A percentile compares a stretch with the other conserved stretches of the same genome.
These are phyloP conservation scores for Propithecus perrieri DNA, from an alignment of 2,797 vertebrate genomes.

Conservation along the genomic window DNA sequence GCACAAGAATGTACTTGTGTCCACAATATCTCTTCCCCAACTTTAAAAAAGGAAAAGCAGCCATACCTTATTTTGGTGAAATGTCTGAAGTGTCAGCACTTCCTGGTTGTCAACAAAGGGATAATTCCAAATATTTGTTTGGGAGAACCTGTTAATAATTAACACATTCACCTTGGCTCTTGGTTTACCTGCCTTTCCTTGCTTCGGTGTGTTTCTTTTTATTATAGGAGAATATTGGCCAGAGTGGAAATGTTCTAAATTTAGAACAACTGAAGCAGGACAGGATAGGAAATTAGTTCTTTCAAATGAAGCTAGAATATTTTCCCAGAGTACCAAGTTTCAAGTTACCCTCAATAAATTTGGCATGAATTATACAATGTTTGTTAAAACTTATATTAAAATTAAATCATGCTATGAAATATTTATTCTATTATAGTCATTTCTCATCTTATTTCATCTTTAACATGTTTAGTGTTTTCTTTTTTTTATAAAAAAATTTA, in stretches of 20 bases:
- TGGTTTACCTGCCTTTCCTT: neutral
- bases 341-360: neutral
- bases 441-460: neutral
- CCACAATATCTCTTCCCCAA: neutral
- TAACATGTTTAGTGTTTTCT: neutral
- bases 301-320: neutral
- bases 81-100: neutral
- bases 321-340: neutral
- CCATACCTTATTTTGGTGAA: neutral
- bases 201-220: neutral
- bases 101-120: neutral
- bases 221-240: neutral
- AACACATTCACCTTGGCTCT: neutral
- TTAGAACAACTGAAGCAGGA: neutral
- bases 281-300: neutral
- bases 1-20: neutral
- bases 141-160: neutral
- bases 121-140: conserved; percentile 1
- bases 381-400: neutral
- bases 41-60: neutral
- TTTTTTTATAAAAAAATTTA: conserved; percentile 8
- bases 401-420: neutral
- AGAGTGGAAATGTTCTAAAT: neutral
- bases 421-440: neutral
- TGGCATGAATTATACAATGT: neutral